Conservation (phyloP, 2,888 invertebrate genomes). For the Drosophila tripunctata region DNA sequence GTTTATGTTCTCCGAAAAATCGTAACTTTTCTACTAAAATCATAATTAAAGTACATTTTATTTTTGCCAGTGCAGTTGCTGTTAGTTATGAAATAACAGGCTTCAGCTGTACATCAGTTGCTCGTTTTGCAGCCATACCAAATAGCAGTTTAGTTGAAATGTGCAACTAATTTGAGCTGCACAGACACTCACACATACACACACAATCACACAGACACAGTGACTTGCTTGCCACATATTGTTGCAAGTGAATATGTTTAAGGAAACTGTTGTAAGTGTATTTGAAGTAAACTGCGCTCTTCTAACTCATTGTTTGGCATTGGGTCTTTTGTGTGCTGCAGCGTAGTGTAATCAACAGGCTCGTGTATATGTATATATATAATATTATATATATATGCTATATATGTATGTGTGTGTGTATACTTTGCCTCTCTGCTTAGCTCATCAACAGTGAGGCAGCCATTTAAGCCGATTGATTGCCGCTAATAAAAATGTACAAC, state of each 20-base stretch:
- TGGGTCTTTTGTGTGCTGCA: constrained; percentile 16
- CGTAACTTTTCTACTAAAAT: no score
- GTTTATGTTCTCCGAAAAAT: no score
- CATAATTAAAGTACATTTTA: neutral
- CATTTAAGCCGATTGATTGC: constrained; percentile 69
- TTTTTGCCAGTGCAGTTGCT: neutral
- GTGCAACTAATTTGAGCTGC: neutral
- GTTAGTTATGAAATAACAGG: neutral
- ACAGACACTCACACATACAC: neutral
- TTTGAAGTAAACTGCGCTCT: neutral
- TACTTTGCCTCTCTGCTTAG: neutral
- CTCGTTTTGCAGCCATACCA: neutral
- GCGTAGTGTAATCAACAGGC: constrained; percentile 53
- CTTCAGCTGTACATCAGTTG: neutral
- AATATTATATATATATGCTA: no score
- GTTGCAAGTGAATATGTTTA: neutral
- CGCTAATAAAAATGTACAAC: constrained; percentile 73
- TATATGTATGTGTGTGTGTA: neutral
- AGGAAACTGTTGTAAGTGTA: constrained; percentile 6
- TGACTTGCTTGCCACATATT: neutral
- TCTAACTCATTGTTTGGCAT: constrained; percentile 14
- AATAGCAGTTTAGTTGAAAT: neutral
- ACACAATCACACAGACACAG: neutral
- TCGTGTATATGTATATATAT: constrained; percentile 16
- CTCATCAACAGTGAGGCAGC: constrained; percentile 40